phyloP scores from a whole-genome alignment of 2,888 invertebrate species.

The Aleiodes leptofemur region DNA sequence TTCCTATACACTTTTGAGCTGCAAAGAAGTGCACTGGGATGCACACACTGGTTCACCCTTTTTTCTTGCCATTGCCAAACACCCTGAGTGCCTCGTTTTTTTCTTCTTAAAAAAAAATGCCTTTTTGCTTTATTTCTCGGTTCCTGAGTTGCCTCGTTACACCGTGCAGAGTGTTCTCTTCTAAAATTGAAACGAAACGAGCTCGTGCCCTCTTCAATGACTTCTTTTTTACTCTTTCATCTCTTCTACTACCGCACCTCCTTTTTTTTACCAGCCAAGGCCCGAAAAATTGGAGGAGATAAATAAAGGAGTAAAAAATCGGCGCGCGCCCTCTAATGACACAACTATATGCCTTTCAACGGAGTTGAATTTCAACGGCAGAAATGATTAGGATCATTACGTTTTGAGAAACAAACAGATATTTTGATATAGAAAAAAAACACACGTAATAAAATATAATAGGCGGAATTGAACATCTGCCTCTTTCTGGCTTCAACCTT shows the following conservation, averaged over 20 bases:
- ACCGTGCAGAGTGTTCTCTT: neutral
- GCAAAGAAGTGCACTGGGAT: neutral
- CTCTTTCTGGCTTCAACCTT: neutral
- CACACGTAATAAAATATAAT: conserved; percentile 17
- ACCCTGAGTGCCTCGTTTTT: conserved; percentile 18
- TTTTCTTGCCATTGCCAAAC: conserved; percentile 25
- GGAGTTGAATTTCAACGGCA: conserved; percentile 39
- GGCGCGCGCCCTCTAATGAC: conserved; percentile 61
- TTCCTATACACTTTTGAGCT: conserved; percentile 41
- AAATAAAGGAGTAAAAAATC: neutral
- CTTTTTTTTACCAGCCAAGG: neutral
- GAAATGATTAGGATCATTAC: conserved; percentile 33
- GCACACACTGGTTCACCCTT: conserved; percentile 50
- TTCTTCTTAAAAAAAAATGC: neutral
- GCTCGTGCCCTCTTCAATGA: conserved; percentile 46
- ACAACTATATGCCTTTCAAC: conserved; percentile 54
- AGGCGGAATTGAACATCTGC: conserved; percentile 17
- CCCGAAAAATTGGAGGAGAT: no score
- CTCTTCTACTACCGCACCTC: neutral
- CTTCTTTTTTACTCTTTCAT: conserved; percentile 6
- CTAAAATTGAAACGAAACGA: conserved; percentile 24
- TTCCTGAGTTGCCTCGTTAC: conserved; percentile 37
- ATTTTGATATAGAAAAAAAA: neutral
- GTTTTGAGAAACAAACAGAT: conserved; percentile 19
- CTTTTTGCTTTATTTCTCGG: conserved; percentile 46